A percentile compares a stretch with the other conserved stretches of the same genome.
phyloP scores from a whole-genome alignment of 1,140 invertebrate genomes.

The Triops longicaudatus region DNA sequence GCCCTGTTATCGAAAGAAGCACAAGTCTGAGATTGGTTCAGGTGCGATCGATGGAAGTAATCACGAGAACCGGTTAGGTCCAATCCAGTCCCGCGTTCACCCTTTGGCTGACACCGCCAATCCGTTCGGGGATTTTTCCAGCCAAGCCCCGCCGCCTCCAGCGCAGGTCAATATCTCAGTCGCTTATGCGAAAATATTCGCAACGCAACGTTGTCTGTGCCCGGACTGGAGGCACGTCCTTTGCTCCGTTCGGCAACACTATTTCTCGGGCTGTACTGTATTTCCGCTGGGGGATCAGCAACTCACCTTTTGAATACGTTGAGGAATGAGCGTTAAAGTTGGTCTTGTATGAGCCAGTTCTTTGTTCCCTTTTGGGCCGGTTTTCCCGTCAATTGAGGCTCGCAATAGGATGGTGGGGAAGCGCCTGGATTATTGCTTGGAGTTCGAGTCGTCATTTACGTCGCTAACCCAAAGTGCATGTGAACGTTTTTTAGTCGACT shows the following conservation, averaged over 20 bases:
- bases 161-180: not conserved
- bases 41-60: conserved; percentile 14
- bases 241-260: too few relatives aligned
- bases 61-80: conserved; percentile 14
- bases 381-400: too few relatives aligned
- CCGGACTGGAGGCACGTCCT: too few relatives aligned
- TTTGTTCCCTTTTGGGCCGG: too few relatives aligned
- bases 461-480: not conserved
- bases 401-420: not conserved
- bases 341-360: too few relatives aligned
- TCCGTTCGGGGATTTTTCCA: not conserved
- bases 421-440: not conserved
- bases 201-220: not conserved
- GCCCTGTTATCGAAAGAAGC: not conserved
- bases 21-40: not conserved
- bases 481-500: not conserved
- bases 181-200: not conserved
- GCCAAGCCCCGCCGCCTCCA: conserved; percentile 3
- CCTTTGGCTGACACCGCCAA: conserved; percentile 13
- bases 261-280: too few relatives aligned
- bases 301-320: too few relatives aligned
- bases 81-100: conserved; percentile 13
- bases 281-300: too few relatives aligned
- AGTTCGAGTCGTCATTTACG: not conserved
- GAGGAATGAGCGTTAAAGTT: too few relatives aligned